Evolutionary conservation across 1,140 invertebrate genomes (phyloP), one percentile per base, ranked within the genome.

Genomic region (Acromyrmex heyeri): DNA sequence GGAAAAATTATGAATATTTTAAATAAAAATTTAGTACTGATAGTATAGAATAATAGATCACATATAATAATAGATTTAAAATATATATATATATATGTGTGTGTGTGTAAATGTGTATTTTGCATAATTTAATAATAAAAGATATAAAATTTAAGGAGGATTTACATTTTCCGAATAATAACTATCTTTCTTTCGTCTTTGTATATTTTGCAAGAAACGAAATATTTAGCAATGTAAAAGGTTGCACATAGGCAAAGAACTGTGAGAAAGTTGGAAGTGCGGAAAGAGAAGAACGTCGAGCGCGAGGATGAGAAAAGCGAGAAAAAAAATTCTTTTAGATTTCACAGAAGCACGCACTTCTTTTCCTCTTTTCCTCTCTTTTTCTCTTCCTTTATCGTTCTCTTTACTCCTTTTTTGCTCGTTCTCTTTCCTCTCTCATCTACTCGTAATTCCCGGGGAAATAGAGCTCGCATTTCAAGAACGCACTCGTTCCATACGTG

Each of bases 281-380:
- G 64, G 50, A 44, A 72, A 72, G 86, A 73, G 55, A 48, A 38
- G 3, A 62, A 81, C 72, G 73, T 57, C 30, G 70, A 82, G 85
- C 62, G 69, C 64, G 69, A 81, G 79, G 67, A 75, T 65, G 72
- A 82, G 62, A 87, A 73, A 69, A 77, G 62, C 55, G 67, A 64
- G 88, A 88, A 88, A 91, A 92, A 86, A 34, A 73, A 73, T 85
- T 91, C 91, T 93, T 93, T 93, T 90, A 90, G 86, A 90, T 44
- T 44, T 44, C 87, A 76, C 44, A 83, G 85, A 87, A 91, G 57
- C 72, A 78, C 59, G 85, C 86, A 57, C 62, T 79, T 67, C 62
- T 59, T 44, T 75, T 21, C 53, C 59, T 75, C 59, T 75, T 53
- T 61, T 48, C 77, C 67, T 85, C 70, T 57, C 34, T 59, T 14